Conservation (phyloP, 1,140 invertebrate species). For the Littorina saxatilis region DNA sequence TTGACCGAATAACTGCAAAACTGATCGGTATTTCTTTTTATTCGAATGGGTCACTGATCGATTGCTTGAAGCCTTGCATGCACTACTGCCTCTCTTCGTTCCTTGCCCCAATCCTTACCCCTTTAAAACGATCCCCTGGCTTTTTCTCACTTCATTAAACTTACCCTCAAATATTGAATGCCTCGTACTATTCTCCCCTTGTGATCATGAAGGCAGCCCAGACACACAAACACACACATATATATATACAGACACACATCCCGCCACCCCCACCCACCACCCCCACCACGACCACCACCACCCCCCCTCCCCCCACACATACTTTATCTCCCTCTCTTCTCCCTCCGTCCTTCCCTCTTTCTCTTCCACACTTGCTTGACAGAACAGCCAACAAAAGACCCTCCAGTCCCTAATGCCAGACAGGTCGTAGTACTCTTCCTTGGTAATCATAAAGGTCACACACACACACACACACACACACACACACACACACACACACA, state of each 20-base stretch:
- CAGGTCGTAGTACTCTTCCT: slow-evolving; percentile 97
- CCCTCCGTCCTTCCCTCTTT: not conserved
- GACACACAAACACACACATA: too few species aligned
- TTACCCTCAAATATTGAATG: slow-evolving; percentile 88
- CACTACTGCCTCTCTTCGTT: too few species aligned
- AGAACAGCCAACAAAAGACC: too few species aligned
- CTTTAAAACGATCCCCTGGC: too few species aligned
- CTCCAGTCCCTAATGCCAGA: slow-evolving; percentile 91
- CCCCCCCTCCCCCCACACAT: not conserved
- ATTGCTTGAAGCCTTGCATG: too few species aligned
- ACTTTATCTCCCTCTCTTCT: not conserved
- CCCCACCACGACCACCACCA: not conserved
- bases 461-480: not conserved
- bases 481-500: not conserved
- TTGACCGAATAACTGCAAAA: too few species aligned
- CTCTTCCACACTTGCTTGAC: not conserved
- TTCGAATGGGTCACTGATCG: too few species aligned
- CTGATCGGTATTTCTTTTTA: too few species aligned
- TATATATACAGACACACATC: slow-evolving; percentile 41
- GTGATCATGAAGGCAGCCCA: slow-evolving; percentile 99
- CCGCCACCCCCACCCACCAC: not conserved
- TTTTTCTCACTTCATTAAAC: too few species aligned
- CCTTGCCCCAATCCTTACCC: too few species aligned
- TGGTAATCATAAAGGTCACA: slow-evolving; percentile 92
- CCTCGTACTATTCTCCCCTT: slow-evolving; percentile 97